A percentile compares a stretch with the other conserved stretches of the same genome.
phyloP scores from a whole-genome alignment of 2,888 invertebrate species.

The Calameuta idolon region DNA sequence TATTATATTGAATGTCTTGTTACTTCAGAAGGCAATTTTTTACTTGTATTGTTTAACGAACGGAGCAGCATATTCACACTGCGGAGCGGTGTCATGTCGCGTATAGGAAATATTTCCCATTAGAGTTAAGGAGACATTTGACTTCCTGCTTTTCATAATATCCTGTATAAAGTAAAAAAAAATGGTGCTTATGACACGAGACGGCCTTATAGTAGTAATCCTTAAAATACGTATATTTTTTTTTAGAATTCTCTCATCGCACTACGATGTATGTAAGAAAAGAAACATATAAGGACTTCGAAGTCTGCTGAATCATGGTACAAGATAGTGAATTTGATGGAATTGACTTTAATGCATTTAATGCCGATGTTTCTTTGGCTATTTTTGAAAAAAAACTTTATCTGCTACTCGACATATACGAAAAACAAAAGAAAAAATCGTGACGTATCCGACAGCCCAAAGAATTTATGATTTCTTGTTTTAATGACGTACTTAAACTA shows the following conservation, averaged over 20 bases:
- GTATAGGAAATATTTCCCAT: not conserved
- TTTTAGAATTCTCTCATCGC: constrained; percentile 5
- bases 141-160: not conserved
- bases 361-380: not conserved
- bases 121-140: not conserved
- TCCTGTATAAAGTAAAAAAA: constrained; percentile 1
- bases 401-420: not conserved
- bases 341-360: not conserved
- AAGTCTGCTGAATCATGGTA: not conserved
- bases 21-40: not conserved
- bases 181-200: constrained; percentile 18
- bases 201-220: constrained; percentile 11
- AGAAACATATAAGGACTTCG: not conserved
- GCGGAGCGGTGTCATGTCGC: not conserved
- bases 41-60: not conserved
- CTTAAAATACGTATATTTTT: constrained; percentile 11
- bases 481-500: constrained; percentile 15
- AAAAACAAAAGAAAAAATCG: not conserved
- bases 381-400: not conserved
- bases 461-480: constrained; percentile 14
- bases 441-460: constrained; percentile 5
- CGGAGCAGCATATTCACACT: not conserved
- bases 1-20: not conserved
- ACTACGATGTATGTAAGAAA: not conserved
- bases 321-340: not conserved